Base-by-base conservation (phyloP, 2,113 vertebrate genomes). In the Microtus montanus region DNA sequence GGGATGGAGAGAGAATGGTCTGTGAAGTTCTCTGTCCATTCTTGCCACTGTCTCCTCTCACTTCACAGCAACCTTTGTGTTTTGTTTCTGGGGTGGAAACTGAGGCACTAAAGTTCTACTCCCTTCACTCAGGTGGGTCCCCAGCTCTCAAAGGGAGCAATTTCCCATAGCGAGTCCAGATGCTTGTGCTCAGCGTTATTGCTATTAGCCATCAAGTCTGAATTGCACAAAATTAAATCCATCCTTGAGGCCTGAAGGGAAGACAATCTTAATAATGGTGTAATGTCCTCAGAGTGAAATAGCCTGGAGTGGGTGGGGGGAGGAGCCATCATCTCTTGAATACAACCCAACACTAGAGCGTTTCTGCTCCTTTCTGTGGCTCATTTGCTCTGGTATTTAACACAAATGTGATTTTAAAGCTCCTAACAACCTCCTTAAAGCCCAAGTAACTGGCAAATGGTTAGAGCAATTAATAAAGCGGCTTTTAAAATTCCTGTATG, bases 391-490 rank as follows among this genome's bases (percentile, higher is more conserved):
- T 94, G 75, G 52, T 47, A 80, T 87, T 95, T 96, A 97, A 92
- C 84, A 82, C 82, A 90, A 94, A 93, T 94, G 91, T 88, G 84
- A 17, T 92, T 88, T 95, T 82, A 95, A 95, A 95, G 70, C 80
- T 95, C 61, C 66, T 73, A 74, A 82, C 92, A 86, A 0, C 77
- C 89, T 90, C 61, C 77, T 95, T 94, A 95, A 95, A 92, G 92
- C 77, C 92, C 58, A 95, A 96, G 90, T 74, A 94, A 94, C 88
- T 96, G 90, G 88, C 54, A 95, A 95, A 95, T 92, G 61, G 58
- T 93, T 96, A 94, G 68, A 90, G 95, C 96, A 96, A 97, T 96
- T 95, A 93, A 96, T 96, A 94, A 96, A 91, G 73, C 41, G 78
- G 41, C 33, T 92, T 79, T 83, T 73, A 61, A 47, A 87, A 63